phyloP scores from a whole-genome alignment of 1,140 invertebrate genomes.

The Plutomurus gul region DNA sequence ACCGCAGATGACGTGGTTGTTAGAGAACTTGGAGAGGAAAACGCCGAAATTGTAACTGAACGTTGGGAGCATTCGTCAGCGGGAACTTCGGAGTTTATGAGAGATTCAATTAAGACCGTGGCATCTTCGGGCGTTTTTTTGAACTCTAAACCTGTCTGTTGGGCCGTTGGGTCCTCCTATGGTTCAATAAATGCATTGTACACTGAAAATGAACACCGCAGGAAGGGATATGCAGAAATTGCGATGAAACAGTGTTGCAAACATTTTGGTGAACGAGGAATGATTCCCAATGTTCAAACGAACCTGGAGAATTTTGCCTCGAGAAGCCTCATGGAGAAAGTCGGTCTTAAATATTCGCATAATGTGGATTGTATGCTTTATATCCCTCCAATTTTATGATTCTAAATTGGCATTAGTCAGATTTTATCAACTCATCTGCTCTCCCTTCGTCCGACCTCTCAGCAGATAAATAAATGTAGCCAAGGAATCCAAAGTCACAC shows the following conservation, averaged over 20 bases:
- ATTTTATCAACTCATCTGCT: too few relatives aligned
- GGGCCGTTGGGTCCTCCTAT: neutral
- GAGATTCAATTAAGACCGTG: neutral
- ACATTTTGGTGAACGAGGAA: neutral
- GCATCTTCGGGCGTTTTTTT: neutral
- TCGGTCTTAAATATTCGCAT: neutral
- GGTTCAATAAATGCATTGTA: neutral
- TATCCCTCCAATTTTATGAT: too few relatives aligned
- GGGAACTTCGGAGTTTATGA: neutral
- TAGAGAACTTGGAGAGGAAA: neutral
- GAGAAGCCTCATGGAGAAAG: slow-evolving; percentile 11
- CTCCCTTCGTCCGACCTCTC: too few relatives aligned
- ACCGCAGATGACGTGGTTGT: neutral
- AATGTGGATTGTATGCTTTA: slow-evolving; percentile 10
- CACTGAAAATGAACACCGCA: neutral
- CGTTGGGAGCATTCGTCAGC: neutral
- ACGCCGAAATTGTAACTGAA: neutral
- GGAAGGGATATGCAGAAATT: neutral
- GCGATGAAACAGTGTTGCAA: neutral
- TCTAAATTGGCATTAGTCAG: too few relatives aligned
- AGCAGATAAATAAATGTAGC: too few relatives aligned
- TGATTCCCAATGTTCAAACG: slow-evolving; percentile 19
- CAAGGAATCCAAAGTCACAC: too few relatives aligned
- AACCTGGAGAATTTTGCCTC: neutral
- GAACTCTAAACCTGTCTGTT: neutral